Conservation (phyloP, 1,140 invertebrate species). For the Heliconius eleuchia region DNA sequence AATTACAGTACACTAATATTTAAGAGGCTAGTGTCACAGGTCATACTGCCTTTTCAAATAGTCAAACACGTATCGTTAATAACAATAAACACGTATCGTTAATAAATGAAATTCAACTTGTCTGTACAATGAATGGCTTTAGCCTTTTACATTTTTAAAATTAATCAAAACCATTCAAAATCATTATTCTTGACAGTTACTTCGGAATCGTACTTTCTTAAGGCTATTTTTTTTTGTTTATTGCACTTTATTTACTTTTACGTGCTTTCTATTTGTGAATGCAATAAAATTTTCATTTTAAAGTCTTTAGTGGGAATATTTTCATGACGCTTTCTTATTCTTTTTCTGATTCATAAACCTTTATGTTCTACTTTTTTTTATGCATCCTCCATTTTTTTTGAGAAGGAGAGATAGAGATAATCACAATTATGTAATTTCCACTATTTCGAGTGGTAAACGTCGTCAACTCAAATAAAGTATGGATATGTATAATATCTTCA, state of each 20-base stretch:
- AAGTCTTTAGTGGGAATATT: background rate
- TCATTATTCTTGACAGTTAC: conserved; percentile 4
- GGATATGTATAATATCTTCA: no score
- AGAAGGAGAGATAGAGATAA: background rate
- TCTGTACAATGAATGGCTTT: background rate
- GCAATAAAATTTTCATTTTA: background rate
- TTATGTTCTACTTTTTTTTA: background rate
- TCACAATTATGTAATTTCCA: no score
- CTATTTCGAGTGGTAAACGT: no score
- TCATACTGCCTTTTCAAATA: background rate
- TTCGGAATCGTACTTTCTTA: background rate
- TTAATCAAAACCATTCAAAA: background rate
- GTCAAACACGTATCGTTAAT: background rate
- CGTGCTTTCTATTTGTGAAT: conserved; percentile 9
- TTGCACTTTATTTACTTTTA: background rate
- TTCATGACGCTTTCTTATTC: background rate
- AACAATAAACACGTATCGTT: background rate
- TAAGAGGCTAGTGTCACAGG: background rate
- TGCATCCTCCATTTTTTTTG: background rate
- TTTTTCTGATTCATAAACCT: background rate
- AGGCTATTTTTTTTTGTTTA: background rate
- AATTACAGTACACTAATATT: no score
- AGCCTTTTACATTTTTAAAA: background rate
- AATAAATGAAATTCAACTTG: background rate
- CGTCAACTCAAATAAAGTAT: no score